Percentiles rank a stretch among this genome's conserved stretches.
phyloP scores from a whole-genome alignment of 2,797 vertebrate genomes.

The Sciaenops ocellatus region DNA sequence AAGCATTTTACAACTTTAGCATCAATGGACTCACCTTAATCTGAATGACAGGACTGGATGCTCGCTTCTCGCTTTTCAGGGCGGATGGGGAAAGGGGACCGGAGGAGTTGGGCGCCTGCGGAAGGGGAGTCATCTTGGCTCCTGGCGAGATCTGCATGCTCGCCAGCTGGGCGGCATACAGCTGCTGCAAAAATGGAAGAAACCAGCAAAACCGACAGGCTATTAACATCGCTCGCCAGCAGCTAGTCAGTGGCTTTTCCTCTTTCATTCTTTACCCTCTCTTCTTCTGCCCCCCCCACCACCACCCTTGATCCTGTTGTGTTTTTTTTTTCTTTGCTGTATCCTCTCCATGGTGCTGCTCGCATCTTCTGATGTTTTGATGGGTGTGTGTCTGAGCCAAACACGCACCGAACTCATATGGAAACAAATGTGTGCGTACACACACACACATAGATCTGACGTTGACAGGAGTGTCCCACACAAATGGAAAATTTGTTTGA shows the following conservation, averaged over 20 bases:
- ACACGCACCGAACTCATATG: constrained; percentile 29
- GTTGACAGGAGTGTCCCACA: constrained; percentile 48
- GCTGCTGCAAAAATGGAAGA: constrained; percentile 88
- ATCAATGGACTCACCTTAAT: constrained; percentile 87
- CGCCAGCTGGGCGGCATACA: constrained; percentile 96
- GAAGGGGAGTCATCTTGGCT: constrained; percentile 93
- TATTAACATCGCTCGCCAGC: constrained; percentile 68
- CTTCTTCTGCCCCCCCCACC: not conserved
- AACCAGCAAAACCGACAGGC: constrained; percentile 63
- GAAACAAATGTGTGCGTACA: constrained; percentile 26
- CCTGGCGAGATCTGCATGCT: constrained; percentile 97
- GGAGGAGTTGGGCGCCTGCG: constrained; percentile 90
- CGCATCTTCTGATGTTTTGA: constrained; percentile 36
- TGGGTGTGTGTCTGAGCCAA: constrained; percentile 42
- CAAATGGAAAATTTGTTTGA: constrained; percentile 54
- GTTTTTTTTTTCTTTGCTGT: constrained; percentile 1
- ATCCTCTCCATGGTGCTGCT: constrained; percentile 16
- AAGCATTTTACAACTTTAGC: not conserved
- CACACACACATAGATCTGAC: constrained; percentile 32
- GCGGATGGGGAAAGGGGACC: constrained; percentile 91
- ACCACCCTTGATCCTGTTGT: constrained; percentile 25
- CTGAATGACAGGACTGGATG: constrained; percentile 91
- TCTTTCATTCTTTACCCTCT: constrained; percentile 59
- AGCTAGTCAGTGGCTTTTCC: constrained; percentile 65
- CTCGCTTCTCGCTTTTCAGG: constrained; percentile 94